phyloP scores from a whole-genome alignment of 2,888 invertebrate genomes.

The Drosophila merina region DNA sequence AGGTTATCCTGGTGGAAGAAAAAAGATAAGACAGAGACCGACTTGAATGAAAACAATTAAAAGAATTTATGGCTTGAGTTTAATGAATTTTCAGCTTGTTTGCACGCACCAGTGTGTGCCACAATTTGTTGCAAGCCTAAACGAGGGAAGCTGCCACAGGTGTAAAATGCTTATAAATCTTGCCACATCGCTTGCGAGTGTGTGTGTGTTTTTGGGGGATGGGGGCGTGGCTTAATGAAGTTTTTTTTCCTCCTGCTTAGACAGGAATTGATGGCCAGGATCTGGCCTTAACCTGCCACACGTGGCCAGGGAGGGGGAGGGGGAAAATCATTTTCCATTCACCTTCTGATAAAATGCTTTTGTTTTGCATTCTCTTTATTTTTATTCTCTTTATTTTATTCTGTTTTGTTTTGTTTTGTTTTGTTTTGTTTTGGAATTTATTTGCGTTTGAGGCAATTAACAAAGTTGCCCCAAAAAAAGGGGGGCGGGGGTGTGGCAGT shows the following conservation, averaged over 20 bases:
- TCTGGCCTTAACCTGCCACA: slow-evolving; percentile 5
- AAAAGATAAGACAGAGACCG: background rate
- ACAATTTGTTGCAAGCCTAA: slow-evolving; percentile 27
- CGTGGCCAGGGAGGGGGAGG: slow-evolving; percentile 10
- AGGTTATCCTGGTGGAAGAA: background rate
- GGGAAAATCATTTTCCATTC: slow-evolving; percentile 17
- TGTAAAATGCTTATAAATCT: slow-evolving; percentile 68
- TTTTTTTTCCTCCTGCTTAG: slow-evolving; percentile 49
- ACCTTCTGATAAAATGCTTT: slow-evolving; percentile 17
- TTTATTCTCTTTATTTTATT: background rate
- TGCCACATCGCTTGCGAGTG: background rate
- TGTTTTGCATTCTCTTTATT: slow-evolving; percentile 13
- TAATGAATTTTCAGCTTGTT: slow-evolving; percentile 77
- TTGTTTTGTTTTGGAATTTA: slow-evolving; percentile 14
- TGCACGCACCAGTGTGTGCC: slow-evolving; percentile 42
- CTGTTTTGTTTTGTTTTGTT: too few relatives aligned
- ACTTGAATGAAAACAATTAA: slow-evolving; percentile 67
- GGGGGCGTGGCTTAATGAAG: slow-evolving; percentile 57
- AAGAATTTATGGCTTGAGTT: slow-evolving; percentile 71
- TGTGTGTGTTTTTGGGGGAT: slow-evolving; percentile 5
- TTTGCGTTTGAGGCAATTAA: slow-evolving; percentile 36
- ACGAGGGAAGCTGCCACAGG: slow-evolving; percentile 53
- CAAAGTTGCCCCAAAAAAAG: slow-evolving; percentile 4
- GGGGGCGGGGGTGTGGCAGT: background rate
- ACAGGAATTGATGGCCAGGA: slow-evolving; percentile 31